These are phyloP conservation scores for Vannuccia rotundouncinata DNA, from an alignment of 2,888 invertebrate species.

Conservation along the genomic window DNA sequence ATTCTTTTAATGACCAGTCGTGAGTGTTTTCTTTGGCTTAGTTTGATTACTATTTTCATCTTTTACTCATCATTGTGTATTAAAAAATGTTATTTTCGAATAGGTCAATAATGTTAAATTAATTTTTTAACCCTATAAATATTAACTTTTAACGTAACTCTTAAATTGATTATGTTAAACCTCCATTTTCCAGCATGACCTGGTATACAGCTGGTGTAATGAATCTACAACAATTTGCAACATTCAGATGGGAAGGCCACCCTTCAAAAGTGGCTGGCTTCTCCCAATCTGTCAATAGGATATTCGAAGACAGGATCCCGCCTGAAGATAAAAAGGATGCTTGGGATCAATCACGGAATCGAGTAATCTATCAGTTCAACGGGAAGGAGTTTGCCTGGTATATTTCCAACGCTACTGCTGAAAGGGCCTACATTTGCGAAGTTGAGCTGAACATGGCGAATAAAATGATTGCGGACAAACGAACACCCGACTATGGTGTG, in stretches of 20 bases:
- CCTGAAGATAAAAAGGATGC: background rate
- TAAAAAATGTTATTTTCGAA: background rate
- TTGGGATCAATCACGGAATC: background rate
- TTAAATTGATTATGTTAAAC: background rate
- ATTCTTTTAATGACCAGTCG: background rate
- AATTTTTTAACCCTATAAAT: no score
- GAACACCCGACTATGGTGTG: constrained; percentile 2
- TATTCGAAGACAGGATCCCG: background rate
- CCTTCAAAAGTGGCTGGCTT: background rate
- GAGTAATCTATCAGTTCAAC: background rate
- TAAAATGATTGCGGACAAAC: background rate
- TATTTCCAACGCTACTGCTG: background rate
- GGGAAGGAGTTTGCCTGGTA: constrained; percentile 10
- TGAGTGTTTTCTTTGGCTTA: no score
- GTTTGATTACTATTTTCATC: background rate
- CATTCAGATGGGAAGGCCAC: constrained; percentile 26
- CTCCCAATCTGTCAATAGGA: background rate
- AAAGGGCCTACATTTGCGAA: constrained; percentile 34
- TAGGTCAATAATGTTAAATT: no score
- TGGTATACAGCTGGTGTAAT: constrained; percentile 31
- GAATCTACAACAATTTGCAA: background rate
- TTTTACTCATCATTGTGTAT: background rate
- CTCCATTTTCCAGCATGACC: background rate
- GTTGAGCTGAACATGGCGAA: background rate
- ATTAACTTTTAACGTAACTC: no score